These are phyloP conservation scores for Formica exsecta DNA, from an alignment of 1,140 invertebrate species.

Conservation along the genomic window DNA sequence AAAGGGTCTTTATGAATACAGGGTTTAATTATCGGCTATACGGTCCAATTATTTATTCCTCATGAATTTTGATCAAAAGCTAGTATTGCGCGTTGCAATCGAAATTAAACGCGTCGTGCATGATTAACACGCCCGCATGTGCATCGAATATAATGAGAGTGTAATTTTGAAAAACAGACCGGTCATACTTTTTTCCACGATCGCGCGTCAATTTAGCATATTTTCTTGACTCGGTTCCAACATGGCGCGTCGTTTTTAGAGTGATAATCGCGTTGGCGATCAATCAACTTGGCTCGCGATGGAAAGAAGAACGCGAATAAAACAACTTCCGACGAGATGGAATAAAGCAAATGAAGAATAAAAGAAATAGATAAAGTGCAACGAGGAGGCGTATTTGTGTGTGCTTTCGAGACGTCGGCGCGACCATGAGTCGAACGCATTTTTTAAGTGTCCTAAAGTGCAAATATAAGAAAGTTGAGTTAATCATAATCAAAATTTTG, in stretches of 20 bases:
- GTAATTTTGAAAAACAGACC: slow-evolving; percentile 33
- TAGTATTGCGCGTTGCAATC: neutral
- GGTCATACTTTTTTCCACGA: slow-evolving; percentile 28
- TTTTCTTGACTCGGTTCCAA: slow-evolving; percentile 61
- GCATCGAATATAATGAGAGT: slow-evolving; percentile 46
- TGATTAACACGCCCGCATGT: slow-evolving; percentile 48
- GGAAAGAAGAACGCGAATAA: slow-evolving; percentile 57
- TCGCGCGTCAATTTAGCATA: slow-evolving; percentile 56
- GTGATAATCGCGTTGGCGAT: slow-evolving; percentile 60
- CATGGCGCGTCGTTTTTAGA: slow-evolving; percentile 57
- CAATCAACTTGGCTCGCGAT: slow-evolving; percentile 55
- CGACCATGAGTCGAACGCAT: neutral
- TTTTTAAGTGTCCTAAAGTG: too few species aligned
- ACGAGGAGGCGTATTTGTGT: slow-evolving; percentile 22
- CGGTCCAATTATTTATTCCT: slow-evolving; percentile 45
- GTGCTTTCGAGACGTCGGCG: slow-evolving; percentile 19
- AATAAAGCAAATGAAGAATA: slow-evolving; percentile 53
- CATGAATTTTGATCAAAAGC: slow-evolving; percentile 60
- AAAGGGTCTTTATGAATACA: slow-evolving; percentile 24
- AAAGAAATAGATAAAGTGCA: slow-evolving; percentile 21
- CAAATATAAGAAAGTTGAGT: too few species aligned
- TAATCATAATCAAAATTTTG: too few species aligned
- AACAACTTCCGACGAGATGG: slow-evolving; percentile 48
- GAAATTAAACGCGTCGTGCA: slow-evolving; percentile 49
- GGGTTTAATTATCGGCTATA: slow-evolving; percentile 51